These are phyloP conservation scores for Babylonia areolata DNA, from an alignment of 1,140 invertebrate species.

Conservation along the genomic window DNA sequence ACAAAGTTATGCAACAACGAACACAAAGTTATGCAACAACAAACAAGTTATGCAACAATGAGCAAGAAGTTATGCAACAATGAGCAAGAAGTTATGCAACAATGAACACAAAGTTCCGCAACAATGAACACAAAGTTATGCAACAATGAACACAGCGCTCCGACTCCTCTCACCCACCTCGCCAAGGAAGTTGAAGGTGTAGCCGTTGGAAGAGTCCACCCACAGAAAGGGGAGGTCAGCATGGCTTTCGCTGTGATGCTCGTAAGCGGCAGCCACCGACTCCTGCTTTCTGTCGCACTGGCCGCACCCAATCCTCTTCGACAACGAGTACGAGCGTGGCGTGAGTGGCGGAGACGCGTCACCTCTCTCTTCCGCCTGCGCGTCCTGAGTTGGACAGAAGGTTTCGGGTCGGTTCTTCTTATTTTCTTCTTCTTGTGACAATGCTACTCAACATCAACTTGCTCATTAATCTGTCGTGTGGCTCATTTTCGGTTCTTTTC, in stretches of 20 bases:
- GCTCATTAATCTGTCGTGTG: too few species aligned
- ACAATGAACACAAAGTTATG: too few species aligned
- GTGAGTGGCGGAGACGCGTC: not conserved
- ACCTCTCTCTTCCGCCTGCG: not conserved
- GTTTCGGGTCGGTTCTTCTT: too few species aligned
- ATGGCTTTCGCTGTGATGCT: conserved; percentile 36
- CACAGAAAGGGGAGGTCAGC: conserved; percentile 35
- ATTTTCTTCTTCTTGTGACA: too few species aligned
- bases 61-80: too few species aligned
- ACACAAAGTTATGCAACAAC: not conserved
- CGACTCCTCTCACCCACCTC: conserved; percentile 39
- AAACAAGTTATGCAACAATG: too few species aligned
- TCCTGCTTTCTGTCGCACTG: conserved; percentile 32
- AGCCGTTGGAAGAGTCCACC: conserved; percentile 39
- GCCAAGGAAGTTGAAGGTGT: conserved; percentile 38
- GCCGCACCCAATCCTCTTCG: conserved; percentile 39
- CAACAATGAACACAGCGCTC: not conserved
- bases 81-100: not conserved
- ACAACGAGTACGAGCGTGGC: too few species aligned
- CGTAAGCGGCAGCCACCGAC: conserved; percentile 14
- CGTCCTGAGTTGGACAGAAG: too few species aligned
- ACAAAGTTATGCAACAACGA: not conserved
- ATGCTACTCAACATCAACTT: too few species aligned
- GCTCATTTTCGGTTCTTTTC: too few species aligned
- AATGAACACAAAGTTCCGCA: not conserved